These are phyloP conservation scores for Leptobrachium ailaonicum DNA, from an alignment of 2,113 vertebrate genomes.

Conservation along the genomic window DNA sequence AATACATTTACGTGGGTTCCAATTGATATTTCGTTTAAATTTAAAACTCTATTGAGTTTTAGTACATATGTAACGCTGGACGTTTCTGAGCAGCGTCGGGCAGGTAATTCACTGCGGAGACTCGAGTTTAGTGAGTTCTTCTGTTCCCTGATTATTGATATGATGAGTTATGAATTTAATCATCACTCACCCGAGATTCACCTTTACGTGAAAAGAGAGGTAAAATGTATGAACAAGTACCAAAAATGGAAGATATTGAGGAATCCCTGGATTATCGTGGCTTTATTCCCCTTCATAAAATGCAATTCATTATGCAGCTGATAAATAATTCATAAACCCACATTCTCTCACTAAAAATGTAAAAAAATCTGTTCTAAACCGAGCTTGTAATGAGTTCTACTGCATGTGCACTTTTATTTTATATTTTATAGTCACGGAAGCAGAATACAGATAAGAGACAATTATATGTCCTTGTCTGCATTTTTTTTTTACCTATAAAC, in stretches of 20 bases:
- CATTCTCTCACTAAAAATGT: neutral
- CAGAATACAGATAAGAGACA: too few relatives aligned
- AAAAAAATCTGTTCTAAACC: neutral
- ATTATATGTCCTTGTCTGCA: too few relatives aligned
- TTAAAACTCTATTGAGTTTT: slow-evolving; percentile 33
- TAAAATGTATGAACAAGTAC: neutral
- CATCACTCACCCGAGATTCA: neutral
- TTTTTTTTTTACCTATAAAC: too few relatives aligned
- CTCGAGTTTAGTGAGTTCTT: neutral
- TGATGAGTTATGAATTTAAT: slow-evolving; percentile 26
- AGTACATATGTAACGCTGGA: slow-evolving; percentile 16
- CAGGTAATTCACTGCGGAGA: neutral
- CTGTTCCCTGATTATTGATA: neutral
- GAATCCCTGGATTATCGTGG: neutral
- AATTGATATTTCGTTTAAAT: slow-evolving; percentile 18
- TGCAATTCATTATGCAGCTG: neutral
- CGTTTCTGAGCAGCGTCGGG: neutral
- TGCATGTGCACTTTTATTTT: neutral
- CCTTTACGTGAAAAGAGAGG: neutral
- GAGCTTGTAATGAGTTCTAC: neutral
- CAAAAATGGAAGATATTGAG: neutral
- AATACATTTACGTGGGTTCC: neutral
- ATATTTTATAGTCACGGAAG: neutral
- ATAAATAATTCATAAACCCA: slow-evolving; percentile 5
- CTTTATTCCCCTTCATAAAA: slow-evolving; percentile 11